Base-by-base conservation (phyloP, 2,888 invertebrate species). In the Drosophila demipolita region DNA sequence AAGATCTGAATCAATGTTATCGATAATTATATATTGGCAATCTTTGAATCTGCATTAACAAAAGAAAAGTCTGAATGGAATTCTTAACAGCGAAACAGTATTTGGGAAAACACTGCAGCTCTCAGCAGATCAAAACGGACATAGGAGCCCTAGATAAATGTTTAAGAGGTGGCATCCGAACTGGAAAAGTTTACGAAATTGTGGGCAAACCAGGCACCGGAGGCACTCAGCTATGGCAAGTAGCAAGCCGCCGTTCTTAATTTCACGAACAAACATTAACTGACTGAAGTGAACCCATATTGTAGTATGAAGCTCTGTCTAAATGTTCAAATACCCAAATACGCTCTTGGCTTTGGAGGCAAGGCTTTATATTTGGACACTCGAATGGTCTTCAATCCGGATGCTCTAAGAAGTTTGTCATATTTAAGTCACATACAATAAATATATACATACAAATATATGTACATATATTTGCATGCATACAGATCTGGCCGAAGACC, bases 331-430 rank as follows among this genome's bases (percentile, higher is more conserved):
- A 54, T 74, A 33, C 80, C 77, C 0, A 57, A 58, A 9, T 1
- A 5, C 7, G n/a, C 48, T 23, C 69, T 70, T 12, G 89, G 87
- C 3, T 5, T 75, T 11, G 67, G 54, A 12, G 80, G 75, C 7
- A 67, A 72, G 40, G 86, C 87, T 3, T 50, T 87, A 11, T 90
- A 66, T 45, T 68, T 87, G 5, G 87, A 87, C 49, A 78, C 89
- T 11, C 59, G 71, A 1, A 67, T 49, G 36, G 74, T 73, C 26
- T 90, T 88, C 8, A 35, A 76, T 64, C 83, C 87, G 0, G 17
- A 36, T 1, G 68, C 73, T 17, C 65, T 85, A 17, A 54, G 68
- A 45, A 75, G 85, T 85, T 20, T 11, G 64, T 55, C 3, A 33
- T 17, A 40, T 11, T 26, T 2, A 11, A 20, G 12, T 26, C 3